Evolutionary conservation across 2,797 vertebrate species (phyloP).

Genomic region (Sphenopsis melanotis): DNA sequence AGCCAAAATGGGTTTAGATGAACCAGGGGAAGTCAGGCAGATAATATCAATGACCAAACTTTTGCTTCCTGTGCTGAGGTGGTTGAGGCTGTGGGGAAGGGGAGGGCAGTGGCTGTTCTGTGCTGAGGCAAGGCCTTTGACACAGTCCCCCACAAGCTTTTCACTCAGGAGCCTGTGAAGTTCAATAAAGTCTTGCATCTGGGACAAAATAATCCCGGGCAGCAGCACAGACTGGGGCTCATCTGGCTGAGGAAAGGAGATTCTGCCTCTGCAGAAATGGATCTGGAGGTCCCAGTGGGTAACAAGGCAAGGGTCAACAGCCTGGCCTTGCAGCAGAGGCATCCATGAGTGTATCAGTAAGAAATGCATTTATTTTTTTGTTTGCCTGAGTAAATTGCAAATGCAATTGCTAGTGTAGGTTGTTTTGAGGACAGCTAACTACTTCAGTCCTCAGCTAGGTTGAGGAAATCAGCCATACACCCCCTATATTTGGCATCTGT

Average conservation of each 20-base stretch:
- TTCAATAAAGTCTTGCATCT: not conserved
- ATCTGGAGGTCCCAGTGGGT: not conserved
- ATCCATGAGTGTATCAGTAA: not conserved
- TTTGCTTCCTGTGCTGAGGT: not conserved
- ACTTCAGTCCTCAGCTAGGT: not conserved
- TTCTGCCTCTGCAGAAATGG: not conserved
- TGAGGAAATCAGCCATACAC: not conserved
- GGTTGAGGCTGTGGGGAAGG: not conserved
- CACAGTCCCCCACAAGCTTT: not conserved
- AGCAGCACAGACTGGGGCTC: not conserved
- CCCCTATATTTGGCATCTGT: not conserved
- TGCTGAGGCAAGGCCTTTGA: not conserved
- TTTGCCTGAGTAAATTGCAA: not conserved
- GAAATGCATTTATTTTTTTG: not conserved
- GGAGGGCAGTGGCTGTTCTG: not conserved
- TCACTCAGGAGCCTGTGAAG: not conserved
- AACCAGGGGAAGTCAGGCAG: not conserved
- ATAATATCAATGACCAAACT: not conserved
- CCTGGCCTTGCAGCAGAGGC: not conserved
- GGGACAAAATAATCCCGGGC: fast-evolving
- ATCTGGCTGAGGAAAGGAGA: not conserved
- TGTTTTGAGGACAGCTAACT: not conserved
- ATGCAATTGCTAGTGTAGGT: not conserved
- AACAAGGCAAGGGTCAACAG: not conserved
- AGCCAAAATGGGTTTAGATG: not conserved